A percentile compares a stretch with the other conserved stretches of the same genome.
These are phyloP conservation scores for Tragulus kanchil DNA, from an alignment of 2,113 vertebrate species.

Conservation along the genomic window DNA sequence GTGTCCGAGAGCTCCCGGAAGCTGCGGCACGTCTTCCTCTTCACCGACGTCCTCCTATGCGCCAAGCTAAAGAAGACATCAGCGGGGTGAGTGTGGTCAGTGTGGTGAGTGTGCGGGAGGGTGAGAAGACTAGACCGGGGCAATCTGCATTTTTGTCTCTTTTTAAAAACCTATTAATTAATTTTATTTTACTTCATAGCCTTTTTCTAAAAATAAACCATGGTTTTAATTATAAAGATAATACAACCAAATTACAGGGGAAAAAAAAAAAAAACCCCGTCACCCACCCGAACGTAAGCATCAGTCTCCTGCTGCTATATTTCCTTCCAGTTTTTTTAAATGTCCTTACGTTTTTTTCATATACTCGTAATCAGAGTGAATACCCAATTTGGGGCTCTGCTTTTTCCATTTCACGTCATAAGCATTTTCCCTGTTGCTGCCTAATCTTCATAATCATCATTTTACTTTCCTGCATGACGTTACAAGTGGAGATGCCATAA, in stretches of 20 bases:
- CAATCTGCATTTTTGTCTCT: background rate
- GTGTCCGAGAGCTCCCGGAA: conserved; percentile 97
- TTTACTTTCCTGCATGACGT: conserved; percentile 28
- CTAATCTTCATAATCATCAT: conserved; percentile 60
- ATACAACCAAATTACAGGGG: conserved; percentile 3
- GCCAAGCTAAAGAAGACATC: conserved; percentile 98
- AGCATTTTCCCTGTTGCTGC: conserved; percentile 62
- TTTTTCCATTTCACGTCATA: conserved; percentile 56
- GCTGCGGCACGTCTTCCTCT: conserved; percentile 98
- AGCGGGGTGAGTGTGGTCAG: conserved; percentile 90
- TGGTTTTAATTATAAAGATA: conserved; percentile 66
- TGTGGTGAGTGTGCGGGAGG: background rate
- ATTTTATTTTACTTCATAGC: conserved; percentile 11
- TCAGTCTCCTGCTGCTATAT: conserved; percentile 42
- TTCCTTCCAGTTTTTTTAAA: conserved; percentile 45
- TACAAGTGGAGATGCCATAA: conserved; percentile 4
- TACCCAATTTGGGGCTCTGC: conserved; percentile 47
- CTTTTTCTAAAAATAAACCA: conserved; percentile 56
- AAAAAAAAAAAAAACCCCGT: background rate
- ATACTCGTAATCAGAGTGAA: conserved; percentile 66
- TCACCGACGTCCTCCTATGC: conserved; percentile 98
- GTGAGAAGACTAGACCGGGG: background rate
- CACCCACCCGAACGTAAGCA: background rate
- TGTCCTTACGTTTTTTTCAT: conserved; percentile 41
- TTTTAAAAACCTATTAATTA: conserved; percentile 27